phyloP scores from a whole-genome alignment of 2,888 invertebrate genomes.

The Dynastes tityus region DNA sequence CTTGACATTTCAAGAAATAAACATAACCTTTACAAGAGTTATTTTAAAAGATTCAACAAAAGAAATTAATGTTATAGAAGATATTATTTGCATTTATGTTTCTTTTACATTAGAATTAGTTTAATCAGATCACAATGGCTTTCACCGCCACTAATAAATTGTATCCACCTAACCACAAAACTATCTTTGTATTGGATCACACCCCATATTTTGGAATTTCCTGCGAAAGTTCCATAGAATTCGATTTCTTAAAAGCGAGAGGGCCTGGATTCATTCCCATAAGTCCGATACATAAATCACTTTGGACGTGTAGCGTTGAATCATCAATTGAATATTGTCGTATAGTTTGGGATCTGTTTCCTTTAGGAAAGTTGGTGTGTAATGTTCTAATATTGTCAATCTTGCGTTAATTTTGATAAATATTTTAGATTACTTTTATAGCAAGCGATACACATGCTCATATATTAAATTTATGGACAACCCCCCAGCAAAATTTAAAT shows the following conservation, averaged over 20 bases:
- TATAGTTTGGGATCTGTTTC: slow-evolving; percentile 98
- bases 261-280: slow-evolving; percentile 82
- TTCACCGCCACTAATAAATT: slow-evolving; percentile 66
- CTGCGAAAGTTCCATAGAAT: slow-evolving; percentile 86
- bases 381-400: slow-evolving; percentile 27
- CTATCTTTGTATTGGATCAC: slow-evolving; percentile 95
- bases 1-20: neutral
- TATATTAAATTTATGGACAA: slow-evolving; percentile 88
- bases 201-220: slow-evolving; percentile 92
- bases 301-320: slow-evolving; percentile 98
- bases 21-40: neutral
- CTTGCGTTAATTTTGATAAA: slow-evolving; percentile 14
- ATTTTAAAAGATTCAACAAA: neutral
- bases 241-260: slow-evolving; percentile 83
- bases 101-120: neutral
- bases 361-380: slow-evolving; percentile 86
- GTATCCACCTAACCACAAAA: slow-evolving; percentile 91
- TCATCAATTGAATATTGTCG: slow-evolving; percentile 96
- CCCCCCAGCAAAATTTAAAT: slow-evolving; percentile 87
- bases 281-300: slow-evolving; percentile 89
- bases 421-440: slow-evolving; percentile 84
- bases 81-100: too few relatives aligned
- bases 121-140: slow-evolving; percentile 22
- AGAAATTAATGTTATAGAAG: neutral
- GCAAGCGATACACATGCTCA: slow-evolving; percentile 91